These are phyloP conservation scores for Noctua comes DNA, from an alignment of 2,888 invertebrate species.

Conservation along the genomic window DNA sequence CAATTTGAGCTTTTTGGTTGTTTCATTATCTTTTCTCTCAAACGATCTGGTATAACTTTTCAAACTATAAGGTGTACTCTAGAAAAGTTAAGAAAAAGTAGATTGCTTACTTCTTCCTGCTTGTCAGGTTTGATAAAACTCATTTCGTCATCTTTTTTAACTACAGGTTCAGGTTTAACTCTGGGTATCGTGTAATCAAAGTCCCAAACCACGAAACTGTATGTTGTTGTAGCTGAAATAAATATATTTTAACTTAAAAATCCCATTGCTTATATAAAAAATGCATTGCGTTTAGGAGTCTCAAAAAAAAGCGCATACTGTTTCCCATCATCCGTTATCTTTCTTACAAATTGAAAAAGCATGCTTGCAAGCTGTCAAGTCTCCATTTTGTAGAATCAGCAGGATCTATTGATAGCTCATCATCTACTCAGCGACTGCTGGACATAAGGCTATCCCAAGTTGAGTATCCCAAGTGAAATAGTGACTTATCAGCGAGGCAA, in stretches of 20 bases:
- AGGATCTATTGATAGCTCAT: too few species aligned
- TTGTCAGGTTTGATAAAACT: background rate
- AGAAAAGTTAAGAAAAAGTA: background rate
- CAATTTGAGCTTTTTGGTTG: background rate
- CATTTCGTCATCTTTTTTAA: slow-evolving; percentile 74
- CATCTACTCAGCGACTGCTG: too few species aligned
- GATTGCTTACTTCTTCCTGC: slow-evolving; percentile 53
- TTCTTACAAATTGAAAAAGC: too few species aligned
- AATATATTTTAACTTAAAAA: background rate
- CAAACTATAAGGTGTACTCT: background rate
- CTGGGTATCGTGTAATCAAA: slow-evolving; percentile 89
- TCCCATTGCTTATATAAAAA: too few species aligned
- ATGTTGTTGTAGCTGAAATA: slow-evolving; percentile 92
- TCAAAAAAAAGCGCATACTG: too few species aligned
- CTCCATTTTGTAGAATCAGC: too few species aligned
- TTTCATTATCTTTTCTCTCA: background rate
- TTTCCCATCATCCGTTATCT: too few species aligned
- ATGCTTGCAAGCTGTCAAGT: too few species aligned
- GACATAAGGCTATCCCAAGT: too few species aligned
- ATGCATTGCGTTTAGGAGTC: too few species aligned
- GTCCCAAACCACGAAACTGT: slow-evolving; percentile 96
- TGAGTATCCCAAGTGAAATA: too few species aligned
- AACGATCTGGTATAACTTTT: background rate
- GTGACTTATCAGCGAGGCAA: too few species aligned
- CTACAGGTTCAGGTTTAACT: slow-evolving; percentile 77